Evolutionary conservation across 2,797 vertebrate genomes (phyloP).

Genomic region (Sphenodon punctatus): DNA sequence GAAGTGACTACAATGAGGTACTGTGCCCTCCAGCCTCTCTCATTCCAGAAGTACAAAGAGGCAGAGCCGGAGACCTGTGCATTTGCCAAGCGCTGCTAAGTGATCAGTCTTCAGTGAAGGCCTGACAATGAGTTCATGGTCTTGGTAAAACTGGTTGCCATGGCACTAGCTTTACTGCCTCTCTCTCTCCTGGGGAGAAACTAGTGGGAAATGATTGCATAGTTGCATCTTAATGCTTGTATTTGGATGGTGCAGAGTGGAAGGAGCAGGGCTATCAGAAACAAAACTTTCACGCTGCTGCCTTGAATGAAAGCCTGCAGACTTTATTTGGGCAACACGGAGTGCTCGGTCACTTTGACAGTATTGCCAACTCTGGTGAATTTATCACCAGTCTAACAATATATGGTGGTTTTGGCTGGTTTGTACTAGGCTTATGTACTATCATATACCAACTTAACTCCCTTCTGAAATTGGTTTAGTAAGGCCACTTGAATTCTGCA

Average conservation of each 20-base stretch:
- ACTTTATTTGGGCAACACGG: too few species aligned
- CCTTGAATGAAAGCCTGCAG: too few species aligned
- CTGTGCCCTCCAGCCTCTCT: not conserved
- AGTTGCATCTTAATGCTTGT: not conserved
- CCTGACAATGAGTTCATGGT: not conserved
- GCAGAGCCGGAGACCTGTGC: not conserved
- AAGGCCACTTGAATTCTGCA: too few species aligned
- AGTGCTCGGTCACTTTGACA: too few species aligned
- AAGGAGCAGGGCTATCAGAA: too few species aligned
- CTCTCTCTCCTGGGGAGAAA: not conserved
- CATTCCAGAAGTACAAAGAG: not conserved
- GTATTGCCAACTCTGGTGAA: too few species aligned
- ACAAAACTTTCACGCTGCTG: not conserved
- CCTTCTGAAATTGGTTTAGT: too few species aligned
- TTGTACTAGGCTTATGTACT: too few species aligned
- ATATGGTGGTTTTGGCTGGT: too few species aligned
- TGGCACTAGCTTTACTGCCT: not conserved
- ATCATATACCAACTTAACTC: too few species aligned
- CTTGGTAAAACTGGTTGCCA: not conserved
- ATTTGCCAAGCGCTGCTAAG: not conserved
- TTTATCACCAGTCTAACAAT: too few species aligned
- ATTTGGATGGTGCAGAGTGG: not conserved
- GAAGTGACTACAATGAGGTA: not conserved
- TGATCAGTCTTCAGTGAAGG: not conserved
- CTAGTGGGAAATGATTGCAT: too few species aligned